Evolutionary conservation across 2,113 vertebrate genomes (phyloP).

Genomic region (Oriolus oriolus): DNA sequence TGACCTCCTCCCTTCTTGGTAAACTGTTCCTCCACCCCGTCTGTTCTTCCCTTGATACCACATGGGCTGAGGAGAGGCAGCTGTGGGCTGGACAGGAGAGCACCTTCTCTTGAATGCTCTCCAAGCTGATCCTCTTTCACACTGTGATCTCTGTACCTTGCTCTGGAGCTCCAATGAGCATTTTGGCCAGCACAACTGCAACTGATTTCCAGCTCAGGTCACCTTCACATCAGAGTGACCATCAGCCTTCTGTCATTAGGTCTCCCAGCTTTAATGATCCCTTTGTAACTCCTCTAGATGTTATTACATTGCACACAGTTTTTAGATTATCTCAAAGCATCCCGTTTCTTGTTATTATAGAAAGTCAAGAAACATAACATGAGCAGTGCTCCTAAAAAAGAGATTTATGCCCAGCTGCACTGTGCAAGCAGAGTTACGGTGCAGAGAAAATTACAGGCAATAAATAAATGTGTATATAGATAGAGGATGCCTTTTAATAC

Average conservation of each 20-base stretch:
- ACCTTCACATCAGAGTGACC: background rate
- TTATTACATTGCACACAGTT: background rate
- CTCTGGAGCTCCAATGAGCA: background rate
- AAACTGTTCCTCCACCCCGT: background rate
- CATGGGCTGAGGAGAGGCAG: background rate
- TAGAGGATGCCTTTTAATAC: conserved; percentile 4
- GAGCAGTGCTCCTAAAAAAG: conserved; percentile 31
- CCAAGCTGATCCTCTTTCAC: background rate
- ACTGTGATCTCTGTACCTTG: background rate
- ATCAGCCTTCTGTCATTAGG: background rate
- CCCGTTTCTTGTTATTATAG: conserved; percentile 6
- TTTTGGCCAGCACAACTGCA: background rate
- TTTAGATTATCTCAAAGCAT: background rate
- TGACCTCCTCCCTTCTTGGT: background rate
- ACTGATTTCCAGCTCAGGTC: background rate
- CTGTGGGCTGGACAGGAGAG: background rate
- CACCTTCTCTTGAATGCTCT: background rate
- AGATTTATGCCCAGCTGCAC: conserved; percentile 33
- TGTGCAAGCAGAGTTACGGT: conserved; percentile 8
- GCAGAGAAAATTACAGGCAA: conserved; percentile 44
- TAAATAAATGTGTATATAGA: conserved; percentile 16
- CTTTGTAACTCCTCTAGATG: background rate
- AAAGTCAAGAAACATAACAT: conserved; percentile 28
- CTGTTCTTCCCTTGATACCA: background rate
- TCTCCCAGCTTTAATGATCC: background rate